Evolutionary conservation across 2,113 vertebrate genomes (phyloP), one percentile per base, ranked within the genome.

Genomic region (Prietella phreatophila): DNA sequence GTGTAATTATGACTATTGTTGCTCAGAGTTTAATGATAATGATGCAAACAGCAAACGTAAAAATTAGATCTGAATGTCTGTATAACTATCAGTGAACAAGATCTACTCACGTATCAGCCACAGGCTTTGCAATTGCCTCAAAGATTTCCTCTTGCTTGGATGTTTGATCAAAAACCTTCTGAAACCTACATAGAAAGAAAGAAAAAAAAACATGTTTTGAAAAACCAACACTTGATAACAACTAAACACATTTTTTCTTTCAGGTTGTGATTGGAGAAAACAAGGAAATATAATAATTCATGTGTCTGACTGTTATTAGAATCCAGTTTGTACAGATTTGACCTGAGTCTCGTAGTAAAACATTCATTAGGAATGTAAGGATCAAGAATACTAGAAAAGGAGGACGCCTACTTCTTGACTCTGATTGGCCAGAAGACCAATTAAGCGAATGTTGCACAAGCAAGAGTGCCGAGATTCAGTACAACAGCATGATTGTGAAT

Each of bases 131-230:
- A 91, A 99, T 96, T 85, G 85, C 92, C 91, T 98, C 96, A 93
- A 99, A 99, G 91, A 99, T 90, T 30, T 96, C 95, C 67, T 99
- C 98, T 94, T 99, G 98, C 90, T 96, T 97, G 89, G 89, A 82
- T 6, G 94, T 93, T 91, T 98, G 97, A 95, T 98, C 97, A 93
- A 99, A 99, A 89, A 99, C 96, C 89, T 96, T 97, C 92, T 97
- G 96, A 95, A 99, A 99, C 93, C 98, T 99, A 87, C 17, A 82
- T 19, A 83, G 47, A 80, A 89, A 55, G 7, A 17, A 85, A 36
- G 85, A 4, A 9, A 47, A 47, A 47, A 47, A 47, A 50, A 50
- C 65, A 55, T 0, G 27, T 53, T n/a, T 22, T 53, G 5, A 10
- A 81, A 58, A 81, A 58, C 1, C n/a, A 81, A 81, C 17, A 58